Base-by-base conservation (phyloP, 2,888 invertebrate species). In the Listrodromus nycthemerus region DNA sequence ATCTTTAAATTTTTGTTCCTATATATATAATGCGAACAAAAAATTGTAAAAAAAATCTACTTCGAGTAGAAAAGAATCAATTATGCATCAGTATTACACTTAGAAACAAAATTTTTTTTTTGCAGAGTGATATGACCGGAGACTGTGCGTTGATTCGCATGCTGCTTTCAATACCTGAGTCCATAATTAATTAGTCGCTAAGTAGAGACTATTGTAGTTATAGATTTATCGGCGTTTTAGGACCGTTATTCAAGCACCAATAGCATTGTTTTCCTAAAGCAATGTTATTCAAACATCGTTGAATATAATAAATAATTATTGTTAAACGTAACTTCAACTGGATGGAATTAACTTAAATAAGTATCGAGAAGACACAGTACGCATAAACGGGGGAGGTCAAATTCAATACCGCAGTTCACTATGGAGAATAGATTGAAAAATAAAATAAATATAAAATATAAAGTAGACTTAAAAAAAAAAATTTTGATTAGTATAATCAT, bases 111-210 rank as follows among this genome's bases (percentile, higher is more conserved):
- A 19, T 50, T 58, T 58, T 27, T 21, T 58, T 27, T 24, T 8
- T 16, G 24, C 13, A 27, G 16, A 58, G 24, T 7, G 48, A 50
- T 37, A 21, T 52, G 21, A 58, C 27, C 24, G 10, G 13, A 24
- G 24, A 58, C 27, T 58, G 58, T 58, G 58, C 58, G 58, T 58
- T 16, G 24, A 70, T 70, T 55, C 33, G 50, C 30, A 19, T 33
- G 33, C 19, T 55, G 33, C 55, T 55, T 52, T 55, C 33, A 21
- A 41, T 71, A 41, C 21, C 55, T 71, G 55, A 71, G 27, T 21
- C 37, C 24, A 55, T 24, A 33, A 66, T 66, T 19, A 71, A 55
- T 41, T 52, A 37, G 13, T 71, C 55, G 10, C 33, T 30, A 37
- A 55, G 21, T 16, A 24, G 19, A 16, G 8, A 55, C 55, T 4